Evolutionary conservation across 2,888 invertebrate genomes (phyloP).

Genomic region (Ethmia dodecea): DNA sequence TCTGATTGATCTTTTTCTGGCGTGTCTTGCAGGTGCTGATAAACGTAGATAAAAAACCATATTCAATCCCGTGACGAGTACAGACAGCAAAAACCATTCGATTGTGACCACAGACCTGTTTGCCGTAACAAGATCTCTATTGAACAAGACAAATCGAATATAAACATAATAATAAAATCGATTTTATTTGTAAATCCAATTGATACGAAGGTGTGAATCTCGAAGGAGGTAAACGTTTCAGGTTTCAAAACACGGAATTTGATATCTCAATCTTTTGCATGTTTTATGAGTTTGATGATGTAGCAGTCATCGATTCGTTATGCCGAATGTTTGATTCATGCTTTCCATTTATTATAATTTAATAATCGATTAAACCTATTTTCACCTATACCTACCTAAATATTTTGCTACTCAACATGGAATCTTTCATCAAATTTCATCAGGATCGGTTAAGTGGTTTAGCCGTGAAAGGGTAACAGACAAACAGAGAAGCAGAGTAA

Average conservation of each 20-base stretch:
- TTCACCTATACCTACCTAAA: too few species aligned
- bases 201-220: slow-evolving; percentile 37
- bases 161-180: slow-evolving; percentile 51
- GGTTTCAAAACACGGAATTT: slow-evolving; percentile 66
- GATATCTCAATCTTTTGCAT: slow-evolving; percentile 57
- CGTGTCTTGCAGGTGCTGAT: slow-evolving; percentile 11
- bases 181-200: slow-evolving; percentile 40
- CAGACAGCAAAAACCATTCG: slow-evolving; percentile 37
- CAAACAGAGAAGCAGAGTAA: too few species aligned
- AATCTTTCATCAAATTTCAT: too few species aligned
- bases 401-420: too few species aligned
- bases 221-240: slow-evolving; percentile 51
- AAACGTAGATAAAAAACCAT: slow-evolving; percentile 4
- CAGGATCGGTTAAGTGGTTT: too few species aligned
- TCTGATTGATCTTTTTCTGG: slow-evolving; percentile 8
- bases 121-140: slow-evolving; percentile 47
- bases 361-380: too few species aligned
- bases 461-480: too few species aligned
- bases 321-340: too few species aligned
- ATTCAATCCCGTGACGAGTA: slow-evolving; percentile 18
- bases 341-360: too few species aligned
- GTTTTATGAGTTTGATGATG: slow-evolving; percentile 35
- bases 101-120: slow-evolving; percentile 56
- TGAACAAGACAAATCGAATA: slow-evolving; percentile 46
- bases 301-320: too few species aligned